Base-by-base conservation (phyloP, 2,113 vertebrate genomes). In the Passer domesticus region DNA sequence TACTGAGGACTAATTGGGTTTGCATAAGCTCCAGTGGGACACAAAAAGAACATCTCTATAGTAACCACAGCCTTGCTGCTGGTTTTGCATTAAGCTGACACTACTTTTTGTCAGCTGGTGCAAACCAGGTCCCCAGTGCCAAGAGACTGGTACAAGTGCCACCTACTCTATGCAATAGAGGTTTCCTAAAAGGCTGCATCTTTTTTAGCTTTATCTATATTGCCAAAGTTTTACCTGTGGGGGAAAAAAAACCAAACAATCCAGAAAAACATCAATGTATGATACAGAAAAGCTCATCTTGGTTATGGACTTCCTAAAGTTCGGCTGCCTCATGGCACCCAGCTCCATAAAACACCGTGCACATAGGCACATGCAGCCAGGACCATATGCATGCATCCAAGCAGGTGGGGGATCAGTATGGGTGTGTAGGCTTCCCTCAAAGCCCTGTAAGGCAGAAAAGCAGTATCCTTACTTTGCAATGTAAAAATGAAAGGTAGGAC, bases 351-450 rank as follows among this genome's bases (percentile, higher is more conserved):
- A 44, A 21, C 21, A 63, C 14, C 0, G 0, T 19, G 31, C n/a
- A 43, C 15, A 5, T 0, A 43, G 37, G n/a, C 11, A 35, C 2
- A 7, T 0, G 7, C 22, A 84, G 21, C 15, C 44, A 41, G 56
- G 39, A 63, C 24, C 13, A 28, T 0, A 3, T 2, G 5, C 15
- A 3, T 0, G 0, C 31, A 21, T 11, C 35, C 14, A 33, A 9
- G 33, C 11, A 79, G 35, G 28, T 24, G 13, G 15, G 15, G 2
- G 22, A 67, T 24, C 74, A 59, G 23, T 1, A 5, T 0, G 1
- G 0, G 1, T 19, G 7, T 27, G 15, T 10, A 30, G 19, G 27
- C 24, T 63, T 44, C 52, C 27, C 35, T 37, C 23, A 82, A 35
- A 75, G 22, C 12, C 8, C n/a, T 37, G 0, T 14, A 7, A 63